phyloP scores from a whole-genome alignment of 2,113 vertebrate genomes.

The Neolamprologus sp. region DNA sequence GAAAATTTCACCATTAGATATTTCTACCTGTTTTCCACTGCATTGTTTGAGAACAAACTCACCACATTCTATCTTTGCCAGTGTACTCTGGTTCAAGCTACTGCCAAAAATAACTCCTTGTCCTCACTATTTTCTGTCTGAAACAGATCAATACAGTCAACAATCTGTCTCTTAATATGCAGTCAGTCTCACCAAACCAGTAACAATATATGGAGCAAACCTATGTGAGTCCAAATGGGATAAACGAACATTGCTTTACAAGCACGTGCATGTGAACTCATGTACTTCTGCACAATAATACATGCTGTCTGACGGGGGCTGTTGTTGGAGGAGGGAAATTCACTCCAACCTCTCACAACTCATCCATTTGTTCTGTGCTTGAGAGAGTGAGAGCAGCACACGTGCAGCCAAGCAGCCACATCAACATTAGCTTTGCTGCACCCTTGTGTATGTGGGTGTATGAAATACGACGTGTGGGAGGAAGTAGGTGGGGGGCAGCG shows the following conservation, averaged over 20 bases:
- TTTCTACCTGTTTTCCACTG: neutral
- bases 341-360: slow-evolving; percentile 1
- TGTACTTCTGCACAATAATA: neutral
- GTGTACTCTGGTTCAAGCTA: neutral
- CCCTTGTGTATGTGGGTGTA: slow-evolving; percentile 45
- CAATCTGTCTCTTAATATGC: neutral
- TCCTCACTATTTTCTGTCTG: neutral
- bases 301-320: neutral
- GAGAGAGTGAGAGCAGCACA: slow-evolving; percentile 11
- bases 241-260: neutral
- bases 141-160: neutral
- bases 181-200: neutral
- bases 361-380: slow-evolving; percentile 18
- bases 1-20: neutral
- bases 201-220: neutral
- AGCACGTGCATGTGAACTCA: neutral
- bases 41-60: neutral
- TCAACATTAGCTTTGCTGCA: slow-evolving; percentile 22
- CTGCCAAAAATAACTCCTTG: neutral
- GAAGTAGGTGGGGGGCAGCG: slow-evolving; percentile 32
- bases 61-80: neutral
- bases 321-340: slow-evolving; percentile 11
- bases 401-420: slow-evolving; percentile 12
- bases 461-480: slow-evolving; percentile 45
- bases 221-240: neutral